Conservation (phyloP, 2,888 invertebrate genomes). For the Mechanitis mazaeus region DNA sequence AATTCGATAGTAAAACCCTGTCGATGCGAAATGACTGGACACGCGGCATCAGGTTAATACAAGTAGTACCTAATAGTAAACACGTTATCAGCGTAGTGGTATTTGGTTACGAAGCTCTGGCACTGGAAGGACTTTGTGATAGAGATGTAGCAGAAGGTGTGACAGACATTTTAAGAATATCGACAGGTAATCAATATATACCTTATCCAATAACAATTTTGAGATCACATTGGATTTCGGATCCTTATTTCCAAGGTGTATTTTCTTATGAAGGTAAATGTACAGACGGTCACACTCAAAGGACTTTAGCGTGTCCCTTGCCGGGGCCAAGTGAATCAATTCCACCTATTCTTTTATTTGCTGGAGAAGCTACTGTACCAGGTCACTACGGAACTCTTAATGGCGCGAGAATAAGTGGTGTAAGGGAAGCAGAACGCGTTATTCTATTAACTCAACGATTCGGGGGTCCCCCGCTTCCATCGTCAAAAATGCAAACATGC, state of each 20-base stretch:
- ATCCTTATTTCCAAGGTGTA: slow-evolving; percentile 83
- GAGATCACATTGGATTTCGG: slow-evolving; percentile 84
- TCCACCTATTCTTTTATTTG: slow-evolving; percentile 85
- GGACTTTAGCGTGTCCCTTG: slow-evolving; percentile 79
- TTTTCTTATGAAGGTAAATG: slow-evolving; percentile 77
- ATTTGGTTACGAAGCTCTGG: slow-evolving; percentile 80
- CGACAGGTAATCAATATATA: slow-evolving; percentile 77
- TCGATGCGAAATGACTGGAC: slow-evolving; percentile 80
- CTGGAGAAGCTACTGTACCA: slow-evolving; percentile 88
- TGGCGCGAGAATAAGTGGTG: slow-evolving; percentile 86
- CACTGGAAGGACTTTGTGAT: slow-evolving; percentile 81
- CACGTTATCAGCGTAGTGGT: slow-evolving; percentile 84
- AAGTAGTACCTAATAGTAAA: slow-evolving; percentile 81
- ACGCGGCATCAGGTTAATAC: slow-evolving; percentile 81
- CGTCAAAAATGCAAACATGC: neutral
- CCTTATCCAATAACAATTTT: slow-evolving; percentile 82
- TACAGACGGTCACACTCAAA: slow-evolving; percentile 50
- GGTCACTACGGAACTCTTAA: slow-evolving; percentile 85
- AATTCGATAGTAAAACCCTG: slow-evolving; percentile 75
- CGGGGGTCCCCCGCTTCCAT: slow-evolving; percentile 62
- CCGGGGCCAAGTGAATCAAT: slow-evolving; percentile 77
- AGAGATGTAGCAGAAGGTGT: slow-evolving; percentile 80
- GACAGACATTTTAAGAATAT: slow-evolving; percentile 78
- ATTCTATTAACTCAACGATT: slow-evolving; percentile 77
- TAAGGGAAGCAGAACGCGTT: slow-evolving; percentile 86